Base-by-base conservation (phyloP, 2,888 invertebrate species). In the Meghimatium bilineatum region DNA sequence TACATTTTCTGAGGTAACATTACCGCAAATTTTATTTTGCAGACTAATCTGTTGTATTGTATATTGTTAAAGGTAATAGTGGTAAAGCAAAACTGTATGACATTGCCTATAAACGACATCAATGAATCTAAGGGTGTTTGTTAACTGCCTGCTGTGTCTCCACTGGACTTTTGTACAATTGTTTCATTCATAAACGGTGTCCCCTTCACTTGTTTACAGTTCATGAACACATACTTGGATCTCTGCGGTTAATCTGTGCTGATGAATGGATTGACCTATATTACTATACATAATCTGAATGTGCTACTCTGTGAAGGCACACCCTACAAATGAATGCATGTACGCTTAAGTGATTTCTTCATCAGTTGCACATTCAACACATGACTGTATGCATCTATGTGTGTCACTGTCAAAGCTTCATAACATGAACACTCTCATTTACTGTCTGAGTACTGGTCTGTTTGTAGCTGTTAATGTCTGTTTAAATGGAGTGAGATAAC, bases 201-300 rank as follows among this genome's bases (percentile, higher is more conserved):
- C 71, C 38, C 17, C 36, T 71, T 36, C 23, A 29, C 67, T 36
- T 67, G 67, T 67, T 36, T 34, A 67, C 67, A 34, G 10, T 8
- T 20, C 14, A 34, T 67, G n/a, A 34, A 67, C 67, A 67, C 34
- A 67, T 32, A 10, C 36, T 20, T 34, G 20, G 14, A 67, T 67
- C n/a, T 67, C n/a, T 67, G 23, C 71, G 26, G 26, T 26, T 38
- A 38, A 36, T 38, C 38, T 23, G 1, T 38, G 8, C 6, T 71
- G 14, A 20, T 71, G 71, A 71, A 71, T 71, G 71, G 71, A 38
- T 38, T 71, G 3, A 8, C 38, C 38, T 71, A 71, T 36, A 71
- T 38, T 38, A 38, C 38, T 66, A 66, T 32, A 23, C 71, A 71
- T 71, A 36, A 71, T 6, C 36, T 71, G 36, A 71, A 71, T 38